A percentile compares a stretch with the other conserved stretches of the same genome.
Conservation (phyloP, 2,113 vertebrate species). For the Callithrix jacchus region DNA sequence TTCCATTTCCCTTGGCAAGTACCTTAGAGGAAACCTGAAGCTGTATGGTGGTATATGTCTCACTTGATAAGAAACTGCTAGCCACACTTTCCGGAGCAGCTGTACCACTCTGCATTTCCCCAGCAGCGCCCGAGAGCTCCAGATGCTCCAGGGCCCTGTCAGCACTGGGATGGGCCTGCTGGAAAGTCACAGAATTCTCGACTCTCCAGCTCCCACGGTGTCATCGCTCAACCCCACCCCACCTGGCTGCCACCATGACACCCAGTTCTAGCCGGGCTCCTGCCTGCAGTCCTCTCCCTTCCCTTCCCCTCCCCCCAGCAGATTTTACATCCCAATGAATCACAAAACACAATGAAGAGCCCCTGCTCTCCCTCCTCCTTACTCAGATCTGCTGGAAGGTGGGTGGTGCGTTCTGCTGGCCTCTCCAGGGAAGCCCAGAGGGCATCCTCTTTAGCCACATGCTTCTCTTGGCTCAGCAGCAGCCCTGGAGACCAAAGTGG, state of each 20-base stretch:
- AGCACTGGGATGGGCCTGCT: too few species aligned
- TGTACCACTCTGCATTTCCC: too few species aligned
- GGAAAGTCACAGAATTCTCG: too few species aligned
- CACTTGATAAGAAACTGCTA: background rate
- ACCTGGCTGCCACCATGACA: accelerated
- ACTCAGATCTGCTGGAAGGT: background rate
- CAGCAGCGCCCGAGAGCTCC: too few species aligned
- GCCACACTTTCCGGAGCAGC: too few species aligned
- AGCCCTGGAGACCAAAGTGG: background rate
- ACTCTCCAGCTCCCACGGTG: background rate
- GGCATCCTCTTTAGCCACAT: background rate
- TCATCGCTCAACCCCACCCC: background rate
- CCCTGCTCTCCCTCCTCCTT: background rate
- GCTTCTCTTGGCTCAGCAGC: background rate
- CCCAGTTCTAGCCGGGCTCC: background rate
- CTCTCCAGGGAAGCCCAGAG: too few species aligned
- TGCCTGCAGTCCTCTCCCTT: background rate
- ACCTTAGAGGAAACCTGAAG: accelerated
- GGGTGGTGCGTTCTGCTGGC: background rate
- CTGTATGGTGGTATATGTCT: accelerated
- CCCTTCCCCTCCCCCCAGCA: background rate
- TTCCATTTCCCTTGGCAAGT: background rate
- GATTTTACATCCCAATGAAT: background rate
- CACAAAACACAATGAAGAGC: background rate
- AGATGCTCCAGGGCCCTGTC: too few species aligned